A percentile compares a stretch with the other conserved stretches of the same genome.
These are phyloP conservation scores for Oreochromis tanganicae DNA, from an alignment of 2,113 vertebrate species.

Conservation along the genomic window DNA sequence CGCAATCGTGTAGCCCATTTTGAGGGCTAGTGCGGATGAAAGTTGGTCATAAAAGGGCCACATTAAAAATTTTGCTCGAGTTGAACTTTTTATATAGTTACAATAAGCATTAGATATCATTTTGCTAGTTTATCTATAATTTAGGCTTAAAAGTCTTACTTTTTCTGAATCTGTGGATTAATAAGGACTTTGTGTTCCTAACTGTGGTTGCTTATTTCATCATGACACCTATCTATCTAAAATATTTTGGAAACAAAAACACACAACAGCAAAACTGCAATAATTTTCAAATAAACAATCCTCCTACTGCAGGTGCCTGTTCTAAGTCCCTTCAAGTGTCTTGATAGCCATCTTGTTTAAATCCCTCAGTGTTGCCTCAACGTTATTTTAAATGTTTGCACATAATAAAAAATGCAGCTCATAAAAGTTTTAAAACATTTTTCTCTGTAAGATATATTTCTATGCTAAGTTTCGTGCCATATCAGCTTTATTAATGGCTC, in stretches of 20 bases:
- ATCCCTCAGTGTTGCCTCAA: neutral
- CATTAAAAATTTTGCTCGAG: neutral
- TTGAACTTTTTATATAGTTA: neutral
- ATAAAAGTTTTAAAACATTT: neutral
- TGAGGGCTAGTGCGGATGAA: conserved; percentile 7
- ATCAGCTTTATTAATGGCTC: neutral
- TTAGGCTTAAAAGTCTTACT: neutral
- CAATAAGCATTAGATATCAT: neutral
- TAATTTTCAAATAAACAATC: neutral
- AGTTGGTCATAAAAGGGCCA: conserved; percentile 12
- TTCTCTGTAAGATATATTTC: neutral
- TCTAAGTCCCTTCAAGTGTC: neutral
- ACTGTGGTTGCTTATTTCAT: neutral
- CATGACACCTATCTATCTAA: neutral
- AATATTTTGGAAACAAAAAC: neutral
- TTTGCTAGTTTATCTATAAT: neutral
- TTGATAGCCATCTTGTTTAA: neutral
- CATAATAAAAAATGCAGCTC: neutral
- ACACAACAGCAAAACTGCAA: accelerated
- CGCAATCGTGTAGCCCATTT: conserved; percentile 8
- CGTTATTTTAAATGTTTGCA: neutral
- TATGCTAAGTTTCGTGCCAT: neutral
- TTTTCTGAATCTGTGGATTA: neutral
- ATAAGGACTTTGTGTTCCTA: neutral
- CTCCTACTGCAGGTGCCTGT: neutral